These are phyloP conservation scores for Synanceia verrucosa DNA, from an alignment of 2,797 vertebrate species.

Conservation along the genomic window DNA sequence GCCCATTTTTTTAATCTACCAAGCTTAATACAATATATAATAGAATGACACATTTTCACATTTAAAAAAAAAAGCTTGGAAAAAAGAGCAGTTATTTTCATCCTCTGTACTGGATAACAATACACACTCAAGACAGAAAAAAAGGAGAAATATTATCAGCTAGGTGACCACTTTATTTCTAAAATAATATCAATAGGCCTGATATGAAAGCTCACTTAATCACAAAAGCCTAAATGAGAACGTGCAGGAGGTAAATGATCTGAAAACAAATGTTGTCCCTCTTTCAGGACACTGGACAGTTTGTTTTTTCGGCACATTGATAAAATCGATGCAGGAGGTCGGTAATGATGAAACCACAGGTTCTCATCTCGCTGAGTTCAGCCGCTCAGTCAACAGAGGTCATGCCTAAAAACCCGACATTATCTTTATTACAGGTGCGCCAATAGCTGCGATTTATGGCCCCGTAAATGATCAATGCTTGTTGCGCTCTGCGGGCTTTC, in stretches of 20 bases:
- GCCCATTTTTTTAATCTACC: conserved; percentile 12
- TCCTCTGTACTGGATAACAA: conserved; percentile 7
- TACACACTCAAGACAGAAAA: neutral
- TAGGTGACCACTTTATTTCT: neutral
- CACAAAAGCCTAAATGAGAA: neutral
- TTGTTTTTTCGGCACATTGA: conserved; percentile 37
- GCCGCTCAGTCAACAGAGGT: conserved; percentile 58
- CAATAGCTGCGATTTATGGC: conserved; percentile 67
- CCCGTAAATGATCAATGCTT: conserved; percentile 56
- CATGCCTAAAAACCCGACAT: conserved; percentile 54
- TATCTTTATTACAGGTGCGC: conserved; percentile 69
- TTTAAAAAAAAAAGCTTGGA: conserved; percentile 24
- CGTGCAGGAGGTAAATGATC: neutral
- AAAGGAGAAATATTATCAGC: conserved; percentile 1
- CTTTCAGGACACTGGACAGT: conserved; percentile 26
- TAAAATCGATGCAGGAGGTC: conserved; percentile 30
- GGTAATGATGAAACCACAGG: conserved; percentile 50
- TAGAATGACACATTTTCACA: conserved; percentile 2
- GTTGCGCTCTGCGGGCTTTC: conserved; percentile 59
- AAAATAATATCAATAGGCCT: neutral
- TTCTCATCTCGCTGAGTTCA: conserved; percentile 33
- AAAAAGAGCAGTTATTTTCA: conserved; percentile 3
- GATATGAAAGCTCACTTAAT: neutral
- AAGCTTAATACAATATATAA: neutral
- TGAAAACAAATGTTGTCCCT: too few relatives aligned